These are phyloP conservation scores for Ceratosolen fusciceps DNA, from an alignment of 1,140 invertebrate species.

Conservation along the genomic window DNA sequence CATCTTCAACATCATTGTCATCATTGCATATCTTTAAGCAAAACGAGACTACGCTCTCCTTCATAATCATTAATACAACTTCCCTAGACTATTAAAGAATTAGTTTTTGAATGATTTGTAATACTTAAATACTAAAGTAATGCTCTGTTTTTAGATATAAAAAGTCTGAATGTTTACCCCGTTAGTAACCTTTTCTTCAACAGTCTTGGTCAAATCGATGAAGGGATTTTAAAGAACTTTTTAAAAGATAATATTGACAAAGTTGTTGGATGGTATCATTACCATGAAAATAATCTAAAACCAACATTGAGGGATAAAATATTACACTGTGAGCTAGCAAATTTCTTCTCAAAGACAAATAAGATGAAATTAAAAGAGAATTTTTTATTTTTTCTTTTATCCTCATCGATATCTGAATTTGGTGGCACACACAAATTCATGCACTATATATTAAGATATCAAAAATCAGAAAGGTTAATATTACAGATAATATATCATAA, in stretches of 20 bases:
- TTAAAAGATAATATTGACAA: slow-evolving; percentile 71
- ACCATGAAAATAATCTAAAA: slow-evolving; percentile 71
- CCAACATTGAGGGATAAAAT: slow-evolving; percentile 74
- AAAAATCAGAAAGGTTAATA: slow-evolving; percentile 21
- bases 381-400: slow-evolving; percentile 74
- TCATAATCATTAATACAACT: too few species aligned
- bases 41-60: too few species aligned
- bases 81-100: too few species aligned
- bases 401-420: slow-evolving; percentile 66
- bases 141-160: slow-evolving; percentile 67
- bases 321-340: slow-evolving; percentile 74
- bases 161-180: slow-evolving; percentile 73
- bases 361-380: slow-evolving; percentile 53
- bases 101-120: too few species aligned
- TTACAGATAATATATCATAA: slow-evolving; percentile 15
- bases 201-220: slow-evolving; percentile 72
- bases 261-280: slow-evolving; percentile 78
- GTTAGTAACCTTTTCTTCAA: slow-evolving; percentile 72
- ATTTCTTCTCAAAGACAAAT: slow-evolving; percentile 65
- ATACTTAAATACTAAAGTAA: not conserved
- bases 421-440: slow-evolving; percentile 74
- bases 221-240: slow-evolving; percentile 70
- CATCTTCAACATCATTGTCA: too few species aligned
- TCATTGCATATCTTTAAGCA: slow-evolving; percentile 3
- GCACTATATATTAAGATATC: slow-evolving; percentile 65